These are phyloP conservation scores for Trichogramma evanescens DNA, from an alignment of 2,888 invertebrate genomes.

Conservation along the genomic window DNA sequence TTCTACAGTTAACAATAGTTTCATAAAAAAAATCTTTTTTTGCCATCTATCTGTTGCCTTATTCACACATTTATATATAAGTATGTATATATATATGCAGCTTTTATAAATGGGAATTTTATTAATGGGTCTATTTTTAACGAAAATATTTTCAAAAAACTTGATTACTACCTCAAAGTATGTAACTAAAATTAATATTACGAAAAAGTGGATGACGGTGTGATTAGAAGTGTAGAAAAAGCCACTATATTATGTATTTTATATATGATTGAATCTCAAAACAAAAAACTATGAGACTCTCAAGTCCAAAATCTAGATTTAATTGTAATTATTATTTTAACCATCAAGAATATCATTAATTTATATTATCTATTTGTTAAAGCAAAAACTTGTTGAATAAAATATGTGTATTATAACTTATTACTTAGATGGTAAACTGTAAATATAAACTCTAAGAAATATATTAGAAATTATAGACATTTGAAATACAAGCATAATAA, in stretches of 20 bases:
- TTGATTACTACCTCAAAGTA: neutral
- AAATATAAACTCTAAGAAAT: conserved; percentile 41
- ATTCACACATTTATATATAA: conserved; percentile 8
- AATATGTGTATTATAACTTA: conserved; percentile 46
- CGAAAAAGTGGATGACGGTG: conserved; percentile 2
- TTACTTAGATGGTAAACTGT: conserved; percentile 40
- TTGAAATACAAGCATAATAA: conserved; percentile 46
- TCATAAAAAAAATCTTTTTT: conserved; percentile 9
- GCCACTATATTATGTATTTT: conserved; percentile 24
- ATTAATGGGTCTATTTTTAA: conserved; percentile 23
- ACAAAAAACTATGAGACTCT: conserved; percentile 31
- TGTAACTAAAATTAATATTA: neutral
- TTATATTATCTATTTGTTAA: conserved; percentile 44
- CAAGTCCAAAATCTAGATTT: conserved; percentile 39
- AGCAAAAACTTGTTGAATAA: conserved; percentile 38
- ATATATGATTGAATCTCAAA: conserved; percentile 30
- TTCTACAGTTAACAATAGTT: conserved; percentile 9
- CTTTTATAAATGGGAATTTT: conserved; percentile 17
- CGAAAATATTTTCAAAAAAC: neutral
- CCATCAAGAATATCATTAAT: conserved; percentile 34
- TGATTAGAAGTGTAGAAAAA: conserved; percentile 22
- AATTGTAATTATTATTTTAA: conserved; percentile 27
- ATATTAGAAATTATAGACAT: conserved; percentile 42
- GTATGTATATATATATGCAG: too few relatives aligned
- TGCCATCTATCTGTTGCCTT: conserved; percentile 10